These are phyloP conservation scores for Neocrepidodera transversa DNA, from an alignment of 2,888 invertebrate genomes.

Conservation along the genomic window DNA sequence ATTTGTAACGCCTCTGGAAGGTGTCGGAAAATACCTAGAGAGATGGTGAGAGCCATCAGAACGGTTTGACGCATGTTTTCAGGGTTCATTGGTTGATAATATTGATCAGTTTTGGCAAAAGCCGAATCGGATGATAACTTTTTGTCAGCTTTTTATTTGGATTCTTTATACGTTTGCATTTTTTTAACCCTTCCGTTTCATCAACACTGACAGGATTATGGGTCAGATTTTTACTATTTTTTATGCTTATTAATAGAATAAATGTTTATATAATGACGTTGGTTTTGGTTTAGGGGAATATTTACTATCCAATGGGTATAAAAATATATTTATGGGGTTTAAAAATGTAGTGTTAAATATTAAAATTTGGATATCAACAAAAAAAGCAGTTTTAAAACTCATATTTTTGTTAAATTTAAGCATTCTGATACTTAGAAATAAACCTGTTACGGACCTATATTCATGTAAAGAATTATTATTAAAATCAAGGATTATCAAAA, in stretches of 20 bases:
- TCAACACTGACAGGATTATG: neutral
- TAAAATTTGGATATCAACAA: too few relatives aligned
- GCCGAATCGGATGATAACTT: neutral
- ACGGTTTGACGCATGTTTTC: slow-evolving; percentile 68
- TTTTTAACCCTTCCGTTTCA: slow-evolving; percentile 14
- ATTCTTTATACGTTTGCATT: slow-evolving; percentile 23
- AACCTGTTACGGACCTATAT: too few relatives aligned
- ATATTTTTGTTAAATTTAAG: too few relatives aligned
- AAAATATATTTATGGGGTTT: too few relatives aligned
- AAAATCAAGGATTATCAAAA: too few relatives aligned
- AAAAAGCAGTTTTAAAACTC: too few relatives aligned
- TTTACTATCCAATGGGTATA: too few relatives aligned
- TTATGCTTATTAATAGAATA: neutral
- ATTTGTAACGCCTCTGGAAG: neutral
- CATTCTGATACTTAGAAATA: too few relatives aligned
- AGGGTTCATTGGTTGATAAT: slow-evolving; percentile 66
- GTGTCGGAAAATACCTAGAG: neutral
- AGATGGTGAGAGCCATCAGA: neutral
- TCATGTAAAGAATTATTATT: too few relatives aligned
- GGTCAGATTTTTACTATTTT: neutral
- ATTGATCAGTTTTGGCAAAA: slow-evolving; percentile 60
- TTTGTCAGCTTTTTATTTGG: slow-evolving; percentile 20
- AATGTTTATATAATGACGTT: neutral
- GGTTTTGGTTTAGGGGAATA: too few relatives aligned
- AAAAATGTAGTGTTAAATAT: too few relatives aligned